phyloP scores from a whole-genome alignment of 2,888 invertebrate genomes.

The Cephus nigrinus region DNA sequence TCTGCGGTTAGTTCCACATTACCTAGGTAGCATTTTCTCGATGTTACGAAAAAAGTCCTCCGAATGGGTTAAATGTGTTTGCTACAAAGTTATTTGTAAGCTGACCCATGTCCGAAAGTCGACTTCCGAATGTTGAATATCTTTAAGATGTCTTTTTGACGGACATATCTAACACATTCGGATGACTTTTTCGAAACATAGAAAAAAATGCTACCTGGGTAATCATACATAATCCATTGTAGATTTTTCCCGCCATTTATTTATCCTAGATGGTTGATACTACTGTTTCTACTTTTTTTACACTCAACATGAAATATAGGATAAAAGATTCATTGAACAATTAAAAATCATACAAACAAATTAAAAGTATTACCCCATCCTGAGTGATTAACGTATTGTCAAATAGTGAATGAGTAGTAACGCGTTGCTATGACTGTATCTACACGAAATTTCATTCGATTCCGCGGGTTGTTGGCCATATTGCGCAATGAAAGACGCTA shows the following conservation, averaged over 20 bases:
- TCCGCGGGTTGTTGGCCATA: constrained; percentile 7
- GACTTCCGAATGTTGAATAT: no score
- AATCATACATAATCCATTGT: background rate
- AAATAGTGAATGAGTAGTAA: background rate
- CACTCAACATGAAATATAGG: background rate
- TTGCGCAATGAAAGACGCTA: constrained; percentile 41
- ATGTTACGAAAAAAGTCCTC: no score
- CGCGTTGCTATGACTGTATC: background rate
- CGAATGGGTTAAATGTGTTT: no score
- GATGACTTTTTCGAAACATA: no score
- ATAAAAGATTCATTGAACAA: background rate
- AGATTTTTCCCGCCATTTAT: background rate
- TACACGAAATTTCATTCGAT: background rate
- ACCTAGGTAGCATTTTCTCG: background rate
- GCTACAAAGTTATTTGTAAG: no score
- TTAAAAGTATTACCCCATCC: background rate
- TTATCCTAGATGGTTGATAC: background rate
- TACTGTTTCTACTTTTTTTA: background rate
- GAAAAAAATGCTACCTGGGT: no score
- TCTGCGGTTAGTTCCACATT: background rate
- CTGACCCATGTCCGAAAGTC: no score
- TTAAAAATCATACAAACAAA: background rate
- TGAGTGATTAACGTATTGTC: background rate
- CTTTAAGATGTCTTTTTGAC: no score
- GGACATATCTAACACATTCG: no score